These are phyloP conservation scores for Apoderus coryli DNA, from an alignment of 2,888 invertebrate genomes.

Conservation along the genomic window DNA sequence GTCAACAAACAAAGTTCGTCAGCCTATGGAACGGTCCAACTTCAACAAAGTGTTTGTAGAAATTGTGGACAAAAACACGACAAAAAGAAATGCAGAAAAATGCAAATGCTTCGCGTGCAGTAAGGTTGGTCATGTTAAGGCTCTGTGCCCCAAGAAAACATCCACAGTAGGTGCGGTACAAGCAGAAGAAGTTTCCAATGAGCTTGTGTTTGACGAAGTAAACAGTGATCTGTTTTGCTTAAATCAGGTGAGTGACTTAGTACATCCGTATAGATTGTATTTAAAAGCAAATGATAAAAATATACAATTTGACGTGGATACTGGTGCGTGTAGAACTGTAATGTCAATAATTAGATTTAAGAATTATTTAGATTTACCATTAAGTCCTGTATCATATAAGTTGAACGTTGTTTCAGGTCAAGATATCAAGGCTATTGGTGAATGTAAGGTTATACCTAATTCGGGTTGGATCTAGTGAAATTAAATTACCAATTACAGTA, in stretches of 20 bases:
- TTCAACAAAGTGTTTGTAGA: too few species aligned
- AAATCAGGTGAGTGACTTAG: conserved; percentile 1
- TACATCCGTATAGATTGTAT: not conserved
- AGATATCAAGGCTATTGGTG: conserved; percentile 1
- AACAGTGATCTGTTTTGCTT: not conserved
- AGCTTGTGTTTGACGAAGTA: not conserved
- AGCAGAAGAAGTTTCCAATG: not conserved
- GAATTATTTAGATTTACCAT: not conserved
- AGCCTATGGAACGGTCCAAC: too few species aligned
- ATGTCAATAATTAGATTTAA: not conserved
- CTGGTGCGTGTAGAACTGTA: not conserved
- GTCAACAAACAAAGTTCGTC: too few species aligned
- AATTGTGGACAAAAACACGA: too few species aligned
- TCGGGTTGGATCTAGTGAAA: not conserved
- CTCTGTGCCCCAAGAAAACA: not conserved
- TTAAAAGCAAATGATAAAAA: conserved; percentile 1
- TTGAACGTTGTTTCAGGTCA: not conserved
- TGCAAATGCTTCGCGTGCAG: not conserved
- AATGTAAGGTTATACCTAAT: not conserved
- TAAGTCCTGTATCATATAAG: not conserved
- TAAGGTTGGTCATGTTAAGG: not conserved
- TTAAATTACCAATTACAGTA: not conserved
- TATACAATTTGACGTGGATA: not conserved
- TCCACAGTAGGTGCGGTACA: not conserved
- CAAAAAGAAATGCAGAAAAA: too few species aligned